Evolutionary conservation across 2,113 vertebrate species (phyloP).

Genomic region (Heteronetta atricapilla): DNA sequence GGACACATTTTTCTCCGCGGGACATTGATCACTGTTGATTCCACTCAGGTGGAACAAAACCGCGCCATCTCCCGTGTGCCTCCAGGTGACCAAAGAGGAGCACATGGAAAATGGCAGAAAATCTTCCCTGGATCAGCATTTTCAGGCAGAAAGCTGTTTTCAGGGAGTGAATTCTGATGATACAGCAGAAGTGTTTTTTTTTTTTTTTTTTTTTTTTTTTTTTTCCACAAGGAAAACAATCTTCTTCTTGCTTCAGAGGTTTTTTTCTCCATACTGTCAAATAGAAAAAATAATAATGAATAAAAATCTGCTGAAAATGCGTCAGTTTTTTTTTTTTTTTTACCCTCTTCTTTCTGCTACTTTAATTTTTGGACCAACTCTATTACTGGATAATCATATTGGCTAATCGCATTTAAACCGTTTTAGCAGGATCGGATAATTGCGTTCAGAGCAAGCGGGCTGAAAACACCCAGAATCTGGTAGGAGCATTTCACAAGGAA

Average conservation of each 20-base stretch:
- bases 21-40: neutral
- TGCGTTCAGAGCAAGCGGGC: neutral
- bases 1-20: neutral
- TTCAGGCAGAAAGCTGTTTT: neutral
- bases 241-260: neutral
- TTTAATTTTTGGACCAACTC: neutral
- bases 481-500: neutral
- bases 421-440: neutral
- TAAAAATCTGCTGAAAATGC: neutral
- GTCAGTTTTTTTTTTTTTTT: neutral
- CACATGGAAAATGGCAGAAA: neutral
- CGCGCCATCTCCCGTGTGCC: neutral
- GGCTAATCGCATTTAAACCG: neutral
- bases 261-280: neutral
- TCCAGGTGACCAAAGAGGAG: neutral
- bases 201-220: neutral
- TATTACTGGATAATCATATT: slow-evolving; percentile 2
- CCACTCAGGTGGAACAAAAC: neutral
- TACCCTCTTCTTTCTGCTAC: neutral
- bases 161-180: neutral
- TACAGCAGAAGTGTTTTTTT: neutral
- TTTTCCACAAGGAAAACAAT: neutral
- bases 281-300: neutral
- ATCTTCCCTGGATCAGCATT: neutral
- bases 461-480: neutral